Evolutionary conservation across 2,113 vertebrate species (phyloP).

Genomic region (Mionectes macconnelli): DNA sequence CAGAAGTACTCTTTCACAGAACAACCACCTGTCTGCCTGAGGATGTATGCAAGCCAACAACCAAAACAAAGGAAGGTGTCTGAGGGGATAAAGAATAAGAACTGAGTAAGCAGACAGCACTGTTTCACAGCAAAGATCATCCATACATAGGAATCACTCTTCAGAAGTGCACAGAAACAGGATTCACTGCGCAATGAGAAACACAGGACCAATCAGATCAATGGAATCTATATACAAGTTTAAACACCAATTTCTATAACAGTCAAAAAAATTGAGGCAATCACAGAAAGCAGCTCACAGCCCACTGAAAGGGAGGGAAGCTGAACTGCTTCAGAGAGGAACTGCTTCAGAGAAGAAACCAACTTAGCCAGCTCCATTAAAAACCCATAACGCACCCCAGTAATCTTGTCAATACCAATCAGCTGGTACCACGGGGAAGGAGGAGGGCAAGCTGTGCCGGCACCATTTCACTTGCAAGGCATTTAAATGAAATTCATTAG

Average conservation of each 20-base stretch:
- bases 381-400: neutral
- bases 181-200: neutral
- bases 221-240: neutral
- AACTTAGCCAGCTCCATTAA: neutral
- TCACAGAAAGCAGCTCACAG: neutral
- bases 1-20: neutral
- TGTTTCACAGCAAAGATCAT: neutral
- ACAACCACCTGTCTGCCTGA: neutral
- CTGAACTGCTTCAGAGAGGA: too few species aligned
- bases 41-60: accelerated
- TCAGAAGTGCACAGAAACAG: neutral
- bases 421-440: neutral
- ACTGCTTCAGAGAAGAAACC: neutral
- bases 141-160: neutral
- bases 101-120: neutral
- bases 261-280: neutral
- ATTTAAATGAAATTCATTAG: neutral
- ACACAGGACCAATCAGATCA: neutral
- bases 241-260: neutral
- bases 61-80: neutral
- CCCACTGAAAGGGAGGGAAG: neutral
- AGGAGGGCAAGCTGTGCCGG: neutral
- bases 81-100: neutral
- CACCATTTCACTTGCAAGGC: neutral
- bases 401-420: neutral